phyloP scores from a whole-genome alignment of 2,113 vertebrate genomes.

The Tympanuchus pallidicinctus region DNA sequence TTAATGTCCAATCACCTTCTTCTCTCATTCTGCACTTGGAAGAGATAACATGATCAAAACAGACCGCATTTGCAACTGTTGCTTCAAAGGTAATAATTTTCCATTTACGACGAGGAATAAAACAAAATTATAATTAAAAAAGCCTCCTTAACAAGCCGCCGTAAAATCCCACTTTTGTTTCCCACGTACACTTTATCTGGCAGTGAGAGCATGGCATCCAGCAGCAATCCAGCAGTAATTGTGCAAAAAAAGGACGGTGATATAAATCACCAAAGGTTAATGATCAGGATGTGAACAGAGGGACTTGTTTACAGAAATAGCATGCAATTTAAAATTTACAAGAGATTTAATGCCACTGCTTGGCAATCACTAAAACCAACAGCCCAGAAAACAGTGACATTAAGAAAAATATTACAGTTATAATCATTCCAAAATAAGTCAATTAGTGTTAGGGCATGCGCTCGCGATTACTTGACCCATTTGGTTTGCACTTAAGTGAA shows the following conservation, averaged over 20 bases:
- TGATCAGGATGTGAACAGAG: slow-evolving; percentile 79
- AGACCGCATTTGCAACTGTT: background rate
- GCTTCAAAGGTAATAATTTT: background rate
- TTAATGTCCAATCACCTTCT: background rate
- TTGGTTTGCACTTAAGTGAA: slow-evolving; percentile 80
- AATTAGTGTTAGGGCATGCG: slow-evolving; percentile 85
- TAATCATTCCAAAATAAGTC: slow-evolving; percentile 84
- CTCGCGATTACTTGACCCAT: slow-evolving; percentile 83
- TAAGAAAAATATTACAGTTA: slow-evolving; percentile 87
- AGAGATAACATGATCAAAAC: background rate
- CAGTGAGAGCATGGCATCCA: slow-evolving; percentile 12
- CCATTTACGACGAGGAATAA: background rate
- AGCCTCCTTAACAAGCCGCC: slow-evolving; percentile 43
- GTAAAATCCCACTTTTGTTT: slow-evolving; percentile 50
- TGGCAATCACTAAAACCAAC: slow-evolving; percentile 94
- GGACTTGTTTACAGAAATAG: slow-evolving; percentile 83
- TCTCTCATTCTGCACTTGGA: background rate
- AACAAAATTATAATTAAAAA: slow-evolving; percentile 28
- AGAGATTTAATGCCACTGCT: slow-evolving; percentile 84
- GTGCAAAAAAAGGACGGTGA: slow-evolving; percentile 47
- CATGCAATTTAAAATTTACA: slow-evolving; percentile 85
- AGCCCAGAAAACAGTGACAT: slow-evolving; percentile 91
- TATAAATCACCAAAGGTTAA: slow-evolving; percentile 85
- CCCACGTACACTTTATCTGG: slow-evolving; percentile 26
- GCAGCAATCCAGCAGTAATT: slow-evolving; percentile 56